Evolutionary conservation across 2,797 vertebrate species (phyloP), one percentile per base, ranked within the genome.

Genomic region (Percopsis omiscomaycus): DNA sequence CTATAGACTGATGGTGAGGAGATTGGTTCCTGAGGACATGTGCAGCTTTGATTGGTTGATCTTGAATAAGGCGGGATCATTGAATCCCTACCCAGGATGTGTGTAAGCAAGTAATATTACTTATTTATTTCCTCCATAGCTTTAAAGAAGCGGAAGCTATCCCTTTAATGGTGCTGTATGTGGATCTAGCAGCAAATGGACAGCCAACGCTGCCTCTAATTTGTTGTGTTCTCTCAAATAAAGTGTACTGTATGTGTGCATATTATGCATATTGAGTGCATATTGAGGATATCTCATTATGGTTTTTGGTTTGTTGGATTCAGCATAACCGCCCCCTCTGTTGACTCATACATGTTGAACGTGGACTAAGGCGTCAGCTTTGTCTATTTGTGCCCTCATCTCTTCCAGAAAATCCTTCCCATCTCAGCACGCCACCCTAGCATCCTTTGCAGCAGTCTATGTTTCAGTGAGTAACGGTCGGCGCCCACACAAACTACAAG

Each of bases 361-460:
- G 2, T 42, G 55, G 48, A 27, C 50, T 70, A n/a, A 68, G 42
- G 5, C 29, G 11, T 15, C 14, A 16, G 15, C 47, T 90, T 88
- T 91, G 80, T 59, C 84, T 65, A 79, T 73, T 92, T 55, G 13
- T 79, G 48, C 62, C 70, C 78, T 82, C 73, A 86, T 92, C 80
- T 86, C 84, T 94, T 93, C 77, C 93, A 99, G 98, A 82, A 98
- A 98, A 80, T 97, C 97, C 61, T 99, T 99, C 71, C 98, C 98
- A 10, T 99, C 96, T 52, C 97, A 99, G 88, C 98, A 99, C 14
- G 98, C 98, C 1, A 98, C 97, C 13, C 92, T 99, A 0, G 96
- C 96, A 74, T 96, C 97, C 55, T 99, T 98, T 61, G 96, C 97
- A 15, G 97, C 98, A 16, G 96, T 99, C 63, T 99, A 99, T 62